Evolutionary conservation across 1,140 invertebrate species (phyloP), one percentile per base, ranked within the genome.

Genomic region (Elysia chlorotica): DNA sequence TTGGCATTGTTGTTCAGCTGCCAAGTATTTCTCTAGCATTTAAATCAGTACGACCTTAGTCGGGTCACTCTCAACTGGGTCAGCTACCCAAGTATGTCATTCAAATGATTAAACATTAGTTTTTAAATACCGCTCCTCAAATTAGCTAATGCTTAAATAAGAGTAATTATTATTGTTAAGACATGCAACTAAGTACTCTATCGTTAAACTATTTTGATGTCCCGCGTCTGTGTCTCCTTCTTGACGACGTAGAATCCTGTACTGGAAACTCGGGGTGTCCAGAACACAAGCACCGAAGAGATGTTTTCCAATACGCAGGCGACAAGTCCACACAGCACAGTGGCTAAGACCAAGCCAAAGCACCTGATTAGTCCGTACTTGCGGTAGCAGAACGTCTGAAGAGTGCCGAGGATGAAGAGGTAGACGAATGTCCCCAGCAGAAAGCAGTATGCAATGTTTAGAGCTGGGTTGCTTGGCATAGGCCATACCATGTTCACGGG

Each of bases 361-460:
- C 96, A 96, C 83, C 92, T 92, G 10, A 92, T 78, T 65, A 93
- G 82, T 10, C 96, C 96, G 80, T 95, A 93, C 78, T 95, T 91
- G 82, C 94, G 92, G 0, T 97, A 87, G 6, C 93, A 95, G 82
- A 98, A 98, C 36, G 96, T 98, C 85, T 97, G 97, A 35, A 97
- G 91, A 0, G 97, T 95, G 75, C 96, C 96, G 88, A 98, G 98
- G 54, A 98, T 91, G 83, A 97, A 98, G 93, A 98, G 96, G 85
- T 97, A 98, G 79, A 97, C 92, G 86, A 96, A 96, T 4, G 96
- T 93, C 1, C 87, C 95, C 63, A 92, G 95, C 75, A 96, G 93
- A 82, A 97, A 97, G 56, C 93, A 93, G 86, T 93, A 95, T 2
- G 95, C 80, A 75, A 96, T 92, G 86, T 97, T 94, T 71, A 97